Conservation (phyloP, 2,797 vertebrate species). For the Rhinogobio ventralis region DNA sequence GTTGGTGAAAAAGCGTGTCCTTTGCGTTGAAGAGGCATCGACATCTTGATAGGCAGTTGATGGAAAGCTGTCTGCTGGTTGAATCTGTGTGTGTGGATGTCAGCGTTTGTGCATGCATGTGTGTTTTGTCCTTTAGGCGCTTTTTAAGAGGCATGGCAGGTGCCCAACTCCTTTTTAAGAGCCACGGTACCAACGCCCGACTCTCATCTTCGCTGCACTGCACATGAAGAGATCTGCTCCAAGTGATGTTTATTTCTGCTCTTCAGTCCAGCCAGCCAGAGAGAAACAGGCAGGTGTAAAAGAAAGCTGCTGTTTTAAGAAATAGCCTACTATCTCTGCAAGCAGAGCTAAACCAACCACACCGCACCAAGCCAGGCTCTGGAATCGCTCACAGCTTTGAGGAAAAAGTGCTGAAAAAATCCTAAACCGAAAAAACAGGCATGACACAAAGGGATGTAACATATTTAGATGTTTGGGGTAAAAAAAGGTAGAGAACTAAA, state of each 20-base stretch:
- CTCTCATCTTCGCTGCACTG: constrained; percentile 18
- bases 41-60: constrained; percentile 49
- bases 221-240: constrained; percentile 44
- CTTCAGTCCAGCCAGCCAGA: constrained; percentile 35
- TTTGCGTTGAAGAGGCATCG: constrained; percentile 21
- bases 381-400: constrained; percentile 47
- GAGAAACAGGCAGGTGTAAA: constrained; percentile 44
- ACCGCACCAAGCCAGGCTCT: constrained; percentile 45
- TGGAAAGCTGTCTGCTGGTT: constrained; percentile 49
- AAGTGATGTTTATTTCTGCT: constrained; percentile 48
- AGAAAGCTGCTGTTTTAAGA: constrained; percentile 32
- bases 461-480: constrained; percentile 80
- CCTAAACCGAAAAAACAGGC: constrained; percentile 72
- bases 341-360: constrained; percentile 48
- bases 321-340: constrained; percentile 60
- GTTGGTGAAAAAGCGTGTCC: background rate
- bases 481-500: constrained; percentile 70
- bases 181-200: constrained; percentile 16
- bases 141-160: constrained; percentile 28
- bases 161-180: constrained; percentile 25
- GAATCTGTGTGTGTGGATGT: constrained; percentile 14
- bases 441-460: constrained; percentile 66
- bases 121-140: constrained; percentile 31
- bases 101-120: constrained; percentile 21
- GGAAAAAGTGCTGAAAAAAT: constrained; percentile 44